Percentiles rank a stretch among this genome's conserved stretches.
These are phyloP conservation scores for Popillia japonica DNA, from an alignment of 1,140 invertebrate genomes.

Conservation along the genomic window DNA sequence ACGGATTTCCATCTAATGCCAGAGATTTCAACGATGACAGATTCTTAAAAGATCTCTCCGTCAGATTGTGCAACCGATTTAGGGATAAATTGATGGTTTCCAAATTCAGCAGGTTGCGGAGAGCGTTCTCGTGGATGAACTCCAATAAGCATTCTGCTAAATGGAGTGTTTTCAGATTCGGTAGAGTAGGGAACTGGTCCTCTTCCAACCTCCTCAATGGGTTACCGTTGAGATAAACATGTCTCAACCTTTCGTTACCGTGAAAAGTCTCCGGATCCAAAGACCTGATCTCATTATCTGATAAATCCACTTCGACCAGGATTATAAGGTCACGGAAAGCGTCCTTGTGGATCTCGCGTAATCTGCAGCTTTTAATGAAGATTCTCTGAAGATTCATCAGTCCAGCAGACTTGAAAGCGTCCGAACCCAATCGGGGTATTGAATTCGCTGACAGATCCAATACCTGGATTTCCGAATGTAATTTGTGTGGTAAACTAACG, in stretches of 20 bases:
- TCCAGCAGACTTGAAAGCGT: constrained; percentile 80
- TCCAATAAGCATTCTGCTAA: constrained; percentile 79
- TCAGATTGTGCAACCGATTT: constrained; percentile 73
- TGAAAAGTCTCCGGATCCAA: constrained; percentile 77
- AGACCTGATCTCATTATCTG: constrained; percentile 73
- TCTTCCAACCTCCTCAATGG: constrained; percentile 69
- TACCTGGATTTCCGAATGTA: constrained; percentile 86
- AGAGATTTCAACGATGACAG: constrained; percentile 78
- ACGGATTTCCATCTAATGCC: constrained; percentile 84
- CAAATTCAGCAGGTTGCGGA: constrained; percentile 71
- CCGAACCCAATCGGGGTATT: constrained; percentile 77
- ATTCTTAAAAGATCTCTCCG: constrained; percentile 70
- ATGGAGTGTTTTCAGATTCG: constrained; percentile 75
- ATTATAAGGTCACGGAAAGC: constrained; percentile 88
- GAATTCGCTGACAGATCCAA: constrained; percentile 83
- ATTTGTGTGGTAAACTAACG: constrained; percentile 73
- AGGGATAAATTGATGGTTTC: constrained; percentile 76
- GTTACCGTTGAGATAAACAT: constrained; percentile 76
- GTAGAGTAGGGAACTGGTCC: constrained; percentile 75
- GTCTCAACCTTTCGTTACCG: constrained; percentile 76
- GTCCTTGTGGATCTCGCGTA: constrained; percentile 79
- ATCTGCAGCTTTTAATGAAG: constrained; percentile 76
- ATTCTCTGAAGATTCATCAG: constrained; percentile 86
- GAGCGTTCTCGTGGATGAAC: constrained; percentile 75
- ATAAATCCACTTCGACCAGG: constrained; percentile 85